phyloP scores from a whole-genome alignment of 2,113 vertebrate genomes.

The Calidris pugnax region DNA sequence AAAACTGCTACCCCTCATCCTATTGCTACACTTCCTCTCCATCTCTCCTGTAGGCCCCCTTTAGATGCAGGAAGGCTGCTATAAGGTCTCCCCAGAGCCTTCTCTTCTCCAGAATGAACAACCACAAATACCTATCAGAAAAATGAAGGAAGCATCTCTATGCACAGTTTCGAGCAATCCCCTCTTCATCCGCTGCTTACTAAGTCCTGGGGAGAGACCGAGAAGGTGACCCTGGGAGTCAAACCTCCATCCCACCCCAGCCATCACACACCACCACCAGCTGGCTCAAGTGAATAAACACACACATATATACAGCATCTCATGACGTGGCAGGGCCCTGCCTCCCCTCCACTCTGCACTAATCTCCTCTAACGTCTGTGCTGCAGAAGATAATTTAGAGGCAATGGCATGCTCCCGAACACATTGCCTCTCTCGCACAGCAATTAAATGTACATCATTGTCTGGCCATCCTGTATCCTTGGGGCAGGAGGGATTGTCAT shows the following conservation, averaged over 20 bases:
- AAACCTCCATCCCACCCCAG: not conserved
- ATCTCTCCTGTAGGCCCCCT: not conserved
- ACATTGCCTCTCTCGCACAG: not conserved
- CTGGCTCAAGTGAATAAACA: not conserved
- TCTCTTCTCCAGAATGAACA: not conserved
- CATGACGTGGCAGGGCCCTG: not conserved
- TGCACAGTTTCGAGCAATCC: not conserved
- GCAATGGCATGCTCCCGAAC: not conserved
- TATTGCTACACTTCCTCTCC: not conserved
- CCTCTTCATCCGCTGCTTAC: not conserved
- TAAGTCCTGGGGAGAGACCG: not conserved
- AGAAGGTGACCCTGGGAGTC: not conserved
- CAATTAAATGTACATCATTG: conserved; percentile 62
- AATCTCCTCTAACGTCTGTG: not conserved
- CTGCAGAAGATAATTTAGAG: conserved; percentile 40
- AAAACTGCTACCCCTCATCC: no score
- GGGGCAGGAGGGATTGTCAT: conserved; percentile 50
- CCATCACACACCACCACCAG: not conserved
- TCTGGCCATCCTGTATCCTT: conserved; percentile 34
- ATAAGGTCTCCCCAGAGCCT: not conserved
- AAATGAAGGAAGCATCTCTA: not conserved
- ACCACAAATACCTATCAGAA: not conserved
- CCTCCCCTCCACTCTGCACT: conserved; percentile 6
- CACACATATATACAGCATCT: not conserved
- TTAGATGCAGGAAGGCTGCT: not conserved